Evolutionary conservation across 2,888 invertebrate species (phyloP), one percentile per base, ranked within the genome.

Genomic region (Leucoptera coffeella): DNA sequence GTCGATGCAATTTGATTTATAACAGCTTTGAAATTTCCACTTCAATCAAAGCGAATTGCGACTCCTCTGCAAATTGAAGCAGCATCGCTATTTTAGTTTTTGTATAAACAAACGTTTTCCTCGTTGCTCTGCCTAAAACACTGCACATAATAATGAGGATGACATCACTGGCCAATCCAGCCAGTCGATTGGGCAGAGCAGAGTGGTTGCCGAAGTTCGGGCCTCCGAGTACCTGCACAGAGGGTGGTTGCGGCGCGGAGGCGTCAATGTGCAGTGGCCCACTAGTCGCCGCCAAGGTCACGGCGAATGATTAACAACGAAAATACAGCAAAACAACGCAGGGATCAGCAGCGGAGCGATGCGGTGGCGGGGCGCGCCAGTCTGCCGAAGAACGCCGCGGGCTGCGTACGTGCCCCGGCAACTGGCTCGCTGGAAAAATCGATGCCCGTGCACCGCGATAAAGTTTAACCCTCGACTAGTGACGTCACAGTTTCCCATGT

Each of bases 281-380:
- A 69, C 65, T 67, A 60, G 50, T 52, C 67, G 60, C 60, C 64
- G 69, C 62, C 65, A 65, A 67, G 65, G 69, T 71, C 67, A 67
- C 71, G 71, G 72, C 69, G 72, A 71, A 73, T 72, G 71, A 72
- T 72, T 72, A 73, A 67, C 65, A 64, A 64, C 64, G 62, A 71
- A 69, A 67, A 65, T 69, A 67, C 67, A 65, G 64, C 65, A 65
- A 69, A 71, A 69, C 65, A 64, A 64, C 59, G 60, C 53, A n/a
- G n/a, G n/a, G n/a, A n/a, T n/a, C 54, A 56, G 50, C 48, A 51
- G 53, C 44, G 50, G 53, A 43, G 60, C 50, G 58, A 55, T 54
- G 55, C 42, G 40, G 38, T 36, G 52, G 45, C 55, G 52, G 50
- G 53, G 34, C 29, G 54, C 59, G 60, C 42, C 65, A 67, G 69